Evolutionary conservation across 2,888 invertebrate genomes (phyloP).

Genomic region (Halictus quadricinctus): DNA sequence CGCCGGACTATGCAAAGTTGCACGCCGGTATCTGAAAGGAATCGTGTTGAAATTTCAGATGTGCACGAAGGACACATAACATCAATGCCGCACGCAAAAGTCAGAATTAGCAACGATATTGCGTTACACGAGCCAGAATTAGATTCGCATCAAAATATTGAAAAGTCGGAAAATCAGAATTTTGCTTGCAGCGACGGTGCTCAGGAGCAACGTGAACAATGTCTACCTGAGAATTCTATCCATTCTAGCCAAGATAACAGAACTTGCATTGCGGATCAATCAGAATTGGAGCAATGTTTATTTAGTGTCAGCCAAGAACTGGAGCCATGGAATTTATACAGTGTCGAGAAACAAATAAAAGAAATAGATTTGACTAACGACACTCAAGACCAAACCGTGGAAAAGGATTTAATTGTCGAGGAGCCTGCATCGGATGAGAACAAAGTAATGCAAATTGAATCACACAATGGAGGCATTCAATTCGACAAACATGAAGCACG

Average conservation of each 20-base stretch:
- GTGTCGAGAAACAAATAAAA: constrained; percentile 49
- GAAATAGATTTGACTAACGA: constrained; percentile 49
- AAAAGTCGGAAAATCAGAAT: constrained; percentile 46
- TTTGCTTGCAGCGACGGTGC: constrained; percentile 33
- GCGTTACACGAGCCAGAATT: constrained; percentile 58
- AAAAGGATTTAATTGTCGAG: background rate
- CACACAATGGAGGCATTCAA: background rate
- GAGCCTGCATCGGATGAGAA: background rate
- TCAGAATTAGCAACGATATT: constrained; percentile 64
- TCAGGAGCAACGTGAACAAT: background rate
- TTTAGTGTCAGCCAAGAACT: constrained; percentile 49
- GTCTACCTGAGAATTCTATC: constrained; percentile 4
- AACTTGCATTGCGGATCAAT: constrained; percentile 40
- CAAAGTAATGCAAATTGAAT: background rate
- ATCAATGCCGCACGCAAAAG: constrained; percentile 42
- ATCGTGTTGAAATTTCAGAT: background rate
- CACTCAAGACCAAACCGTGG: background rate
- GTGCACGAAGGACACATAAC: constrained; percentile 33
- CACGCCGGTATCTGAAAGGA: constrained; percentile 8
- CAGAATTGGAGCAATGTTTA: constrained; percentile 41
- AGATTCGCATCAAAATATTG: constrained; percentile 50
- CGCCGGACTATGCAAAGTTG: background rate
- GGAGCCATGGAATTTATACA: constrained; percentile 59
- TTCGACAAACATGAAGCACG: background rate
- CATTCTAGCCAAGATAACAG: background rate